Percentiles rank a stretch among this genome's conserved stretches.
Evolutionary conservation across 2,888 invertebrate genomes (phyloP).

Genomic region (Charanyca ferruginea): DNA sequence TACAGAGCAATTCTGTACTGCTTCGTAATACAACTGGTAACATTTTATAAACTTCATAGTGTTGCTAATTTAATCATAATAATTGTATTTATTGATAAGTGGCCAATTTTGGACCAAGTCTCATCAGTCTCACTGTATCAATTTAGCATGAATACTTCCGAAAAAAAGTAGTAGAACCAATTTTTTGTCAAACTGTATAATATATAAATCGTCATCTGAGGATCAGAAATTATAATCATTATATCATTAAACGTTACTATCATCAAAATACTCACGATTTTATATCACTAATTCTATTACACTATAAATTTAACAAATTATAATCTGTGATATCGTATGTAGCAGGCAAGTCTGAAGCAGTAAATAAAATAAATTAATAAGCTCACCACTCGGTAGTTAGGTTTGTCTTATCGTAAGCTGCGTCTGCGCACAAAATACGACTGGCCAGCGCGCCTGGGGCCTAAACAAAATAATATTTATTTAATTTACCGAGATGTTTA

Average conservation of each 20-base stretch:
- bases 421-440: constrained; percentile 69
- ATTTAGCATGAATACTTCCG: too few species aligned
- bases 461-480: constrained; percentile 68
- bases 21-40: neutral
- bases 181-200: too few species aligned
- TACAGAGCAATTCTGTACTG: neutral
- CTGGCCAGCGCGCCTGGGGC: constrained; percentile 64
- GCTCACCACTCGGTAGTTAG: constrained; percentile 77
- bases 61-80: too few species aligned
- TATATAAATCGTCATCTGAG: too few species aligned
- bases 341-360: constrained; percentile 59
- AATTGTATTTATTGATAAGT: too few species aligned
- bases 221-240: neutral
- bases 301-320: constrained; percentile 38
- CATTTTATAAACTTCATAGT: too few species aligned
- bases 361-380: constrained; percentile 78
- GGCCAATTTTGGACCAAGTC: too few species aligned
- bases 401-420: constrained; percentile 67
- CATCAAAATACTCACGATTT: neutral
- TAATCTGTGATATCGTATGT: constrained; percentile 50
- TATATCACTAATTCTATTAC: constrained; percentile 21
- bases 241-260: neutral
- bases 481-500: constrained; percentile 65
- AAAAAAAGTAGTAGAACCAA: too few species aligned
- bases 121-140: too few species aligned